These are phyloP conservation scores for Amiota minor DNA, from an alignment of 2,888 invertebrate genomes.

Conservation along the genomic window DNA sequence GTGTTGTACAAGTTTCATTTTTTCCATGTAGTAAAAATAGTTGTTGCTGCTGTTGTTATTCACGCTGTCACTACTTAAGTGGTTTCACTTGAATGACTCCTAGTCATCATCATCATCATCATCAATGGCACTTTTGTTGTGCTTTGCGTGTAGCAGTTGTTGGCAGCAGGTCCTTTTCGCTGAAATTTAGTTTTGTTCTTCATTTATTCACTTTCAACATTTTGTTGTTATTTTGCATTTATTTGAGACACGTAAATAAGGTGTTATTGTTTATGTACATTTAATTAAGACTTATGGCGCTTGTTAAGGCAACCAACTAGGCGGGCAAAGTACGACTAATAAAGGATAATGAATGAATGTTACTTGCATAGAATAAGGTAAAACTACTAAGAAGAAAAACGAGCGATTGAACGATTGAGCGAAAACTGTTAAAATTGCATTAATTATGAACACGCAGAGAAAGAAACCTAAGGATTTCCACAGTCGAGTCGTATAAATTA, in stretches of 20 bases:
- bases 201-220: background rate
- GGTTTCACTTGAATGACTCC: slow-evolving; percentile 22
- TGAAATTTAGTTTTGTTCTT: background rate
- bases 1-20: background rate
- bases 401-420: background rate
- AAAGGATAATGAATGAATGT: too few species aligned
- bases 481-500: too few species aligned
- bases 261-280: slow-evolving; percentile 63
- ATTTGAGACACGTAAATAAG: slow-evolving; percentile 37
- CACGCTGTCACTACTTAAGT: slow-evolving; percentile 20
- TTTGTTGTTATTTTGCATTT: too few species aligned
- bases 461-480: background rate
- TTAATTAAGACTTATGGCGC: slow-evolving; percentile 64
- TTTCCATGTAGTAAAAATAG: background rate
- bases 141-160: background rate
- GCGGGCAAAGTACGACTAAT: too few species aligned
- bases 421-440: slow-evolving; percentile 9
- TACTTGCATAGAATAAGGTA: too few species aligned
- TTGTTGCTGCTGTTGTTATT: slow-evolving; percentile 8
- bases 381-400: background rate
- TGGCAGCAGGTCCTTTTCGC: background rate
- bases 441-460: slow-evolving; percentile 11
- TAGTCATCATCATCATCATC: too few species aligned
- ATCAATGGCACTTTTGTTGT: background rate
- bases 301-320: background rate